Evolutionary conservation across 2,113 vertebrate genomes (phyloP), one percentile per base, ranked within the genome.

Genomic region (Variabilichromis moorii): DNA sequence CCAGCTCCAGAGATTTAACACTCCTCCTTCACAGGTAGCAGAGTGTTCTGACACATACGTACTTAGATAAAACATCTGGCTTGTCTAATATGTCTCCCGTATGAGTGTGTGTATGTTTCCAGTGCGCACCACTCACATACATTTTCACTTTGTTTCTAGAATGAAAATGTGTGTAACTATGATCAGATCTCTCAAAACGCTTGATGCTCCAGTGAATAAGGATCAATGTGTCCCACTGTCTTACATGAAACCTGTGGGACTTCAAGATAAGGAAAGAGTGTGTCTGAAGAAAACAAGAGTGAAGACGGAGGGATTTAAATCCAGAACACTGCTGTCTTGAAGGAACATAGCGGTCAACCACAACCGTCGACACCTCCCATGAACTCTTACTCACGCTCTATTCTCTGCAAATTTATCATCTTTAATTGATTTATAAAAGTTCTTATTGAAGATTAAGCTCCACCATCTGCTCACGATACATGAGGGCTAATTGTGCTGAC

Each of bases 11-110:
- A 88, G 88, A 92, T 92, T 37, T 81, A 91, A 89, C 87, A 86
- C 92, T 83, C 85, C 86, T 90, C 89, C 26, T 35, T 87, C 81
- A 80, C 81, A 85, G 53, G 51, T 82, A 90, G 89, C 40, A 1
- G 28, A 89, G 81, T 37, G 53, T 10, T 73, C 88, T 51, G 84
- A 94, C 94, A 94, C 71, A 89, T 85, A 82, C 53, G 59, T 4
- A 42, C 66, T 73, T 84, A 83, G 79, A 90, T 86, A 89, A 94
- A 93, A 95, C 93, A 94, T 89, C 85, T 90, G 90, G 89, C 80
- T 51, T 31, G 81, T 86, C 84, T 91, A 91, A 88, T 78, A 86
- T 61, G 33, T 84, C 82, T 89, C 53, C 83, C 1, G 7, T 68
- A 12, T 68, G 63, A 40, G 35, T 40, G 63, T 14, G 63, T 40